phyloP scores from a whole-genome alignment of 1,140 invertebrate species.

The Caenorhabditis tropicalis region DNA sequence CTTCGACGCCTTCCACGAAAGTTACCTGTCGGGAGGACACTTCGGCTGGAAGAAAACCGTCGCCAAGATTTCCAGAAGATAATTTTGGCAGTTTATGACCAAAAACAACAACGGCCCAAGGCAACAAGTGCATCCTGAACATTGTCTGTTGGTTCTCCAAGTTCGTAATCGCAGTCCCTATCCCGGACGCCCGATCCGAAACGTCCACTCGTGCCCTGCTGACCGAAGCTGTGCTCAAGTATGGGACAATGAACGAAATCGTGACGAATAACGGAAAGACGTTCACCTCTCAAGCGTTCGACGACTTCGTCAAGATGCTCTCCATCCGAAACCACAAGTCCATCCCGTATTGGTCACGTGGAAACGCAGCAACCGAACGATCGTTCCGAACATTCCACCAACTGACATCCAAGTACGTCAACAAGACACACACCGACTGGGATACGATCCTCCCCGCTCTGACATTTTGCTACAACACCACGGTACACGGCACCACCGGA shows the following conservation, averaged over 20 bases:
- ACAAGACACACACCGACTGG: background rate
- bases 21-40: background rate
- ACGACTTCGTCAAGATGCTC: background rate
- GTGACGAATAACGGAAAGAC: background rate
- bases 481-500: background rate
- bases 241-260: background rate
- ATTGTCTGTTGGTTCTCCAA: conserved; percentile 44
- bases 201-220: background rate
- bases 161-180: background rate
- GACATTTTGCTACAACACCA: background rate
- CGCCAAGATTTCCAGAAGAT: background rate
- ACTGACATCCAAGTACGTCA: background rate
- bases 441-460: background rate
- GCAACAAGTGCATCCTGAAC: conserved; percentile 20
- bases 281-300: background rate
- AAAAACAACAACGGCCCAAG: background rate
- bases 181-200: background rate
- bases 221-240: background rate
- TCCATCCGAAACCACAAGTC: background rate
- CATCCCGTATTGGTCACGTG: background rate
- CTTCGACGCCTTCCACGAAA: background rate
- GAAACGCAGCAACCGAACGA: conserved; percentile 25
- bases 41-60: background rate
- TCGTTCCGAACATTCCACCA: background rate
- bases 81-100: conserved; percentile 26